Evolutionary conservation across 2,113 vertebrate species (phyloP), one percentile per base, ranked within the genome.

Genomic region (Marmota flaviventris): DNA sequence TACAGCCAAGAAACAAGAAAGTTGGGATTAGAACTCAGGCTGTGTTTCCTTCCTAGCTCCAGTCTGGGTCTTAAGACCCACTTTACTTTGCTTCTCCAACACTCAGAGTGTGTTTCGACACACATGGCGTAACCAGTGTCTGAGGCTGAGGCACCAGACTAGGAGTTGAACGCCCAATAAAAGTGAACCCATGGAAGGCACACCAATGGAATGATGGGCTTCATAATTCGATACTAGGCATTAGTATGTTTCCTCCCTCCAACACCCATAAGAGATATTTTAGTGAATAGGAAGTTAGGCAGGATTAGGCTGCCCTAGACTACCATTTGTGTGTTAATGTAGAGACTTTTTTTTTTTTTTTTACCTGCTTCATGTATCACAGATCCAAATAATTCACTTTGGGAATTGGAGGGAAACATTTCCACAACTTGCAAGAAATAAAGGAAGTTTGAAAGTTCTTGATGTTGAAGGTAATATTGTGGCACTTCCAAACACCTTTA

Each of bases 121-220:
- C 39, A 37, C 63, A 1, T 1, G 34, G 20, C 58, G 48, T 1
- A 42, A 37, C 16, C 25, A 4, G 4, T 69, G 12, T 75, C 25
- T 58, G 32, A 75, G 18, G 65, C 12, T 17, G n/a, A 27, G 78
- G 18, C 37, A 3, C n/a, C 58, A 25, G 79, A 48, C 7, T 20
- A 12, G 1, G 16, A 76, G 14, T 17, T 42, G 27, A 53, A 65
- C 51, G 18, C 12, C 53, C 17, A 86, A 24, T 42, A 69, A 13
- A 34, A 32, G 27, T 37, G 18, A 75, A 16, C 67, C 2, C 17
- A 11, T 27, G 13, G 16, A 8, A 37, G 56, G n/a, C 61, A 56
- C 14, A 27, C 5, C 12, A 4, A 61, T 14, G 39, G 6, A 89
- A 42, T 3, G 3, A 0, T 8, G 8, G 4, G 17, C 1, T 67